Base-by-base conservation (phyloP, 1,140 invertebrate species). In the Bursaphelenchus mucronatus region DNA sequence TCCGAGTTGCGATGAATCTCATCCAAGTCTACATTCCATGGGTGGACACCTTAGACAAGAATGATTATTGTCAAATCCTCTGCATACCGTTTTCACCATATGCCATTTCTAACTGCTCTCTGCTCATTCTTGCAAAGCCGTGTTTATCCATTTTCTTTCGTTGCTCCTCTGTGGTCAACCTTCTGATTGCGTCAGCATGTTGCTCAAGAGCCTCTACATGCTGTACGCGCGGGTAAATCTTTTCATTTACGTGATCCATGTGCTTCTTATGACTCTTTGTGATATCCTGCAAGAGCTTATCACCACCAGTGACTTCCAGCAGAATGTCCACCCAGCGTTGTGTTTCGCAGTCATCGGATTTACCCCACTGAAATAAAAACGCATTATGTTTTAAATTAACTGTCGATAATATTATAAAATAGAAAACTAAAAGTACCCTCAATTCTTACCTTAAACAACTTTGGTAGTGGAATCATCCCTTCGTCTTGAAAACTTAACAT, bases 401-500 rank as follows among this genome's bases (percentile, higher is more conserved):
- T n/a, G n/a, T 10, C 45, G 45, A 9, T n/a, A 47, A 47, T 9
- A n/a, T n/a, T 47, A 10, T 47, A 9, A 47, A 9, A 9, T n/a
- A 47, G 45, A 10, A 47, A 47, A n/a, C n/a, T 11, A 47, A 47
- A 47, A 47, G 10, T n/a, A n/a, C 10, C n/a, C n/a, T 10, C 46
- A 10, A 47, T 47, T 10, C 56, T 51, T 8, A 40, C 56, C 21
- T 58, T 17, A 9, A 58, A 17, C n/a, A 58, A 41, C 17, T 41
- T 8, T 9, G 56, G 56, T 15, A 58, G 21, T 41, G 56, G 56
- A 8, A 58, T 10, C 56, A 58, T 58, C 8, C 56, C 56, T 17
- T 58, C 56, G 17, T 58, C 56, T 17, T 8, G 30, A 41, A 58
- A 58, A 43, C 40, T 46, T n/a, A 58, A 54, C 56, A 58, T 58